These are phyloP conservation scores for Anas platyrhynchos DNA, from an alignment of 2,113 vertebrate genomes.

Conservation along the genomic window DNA sequence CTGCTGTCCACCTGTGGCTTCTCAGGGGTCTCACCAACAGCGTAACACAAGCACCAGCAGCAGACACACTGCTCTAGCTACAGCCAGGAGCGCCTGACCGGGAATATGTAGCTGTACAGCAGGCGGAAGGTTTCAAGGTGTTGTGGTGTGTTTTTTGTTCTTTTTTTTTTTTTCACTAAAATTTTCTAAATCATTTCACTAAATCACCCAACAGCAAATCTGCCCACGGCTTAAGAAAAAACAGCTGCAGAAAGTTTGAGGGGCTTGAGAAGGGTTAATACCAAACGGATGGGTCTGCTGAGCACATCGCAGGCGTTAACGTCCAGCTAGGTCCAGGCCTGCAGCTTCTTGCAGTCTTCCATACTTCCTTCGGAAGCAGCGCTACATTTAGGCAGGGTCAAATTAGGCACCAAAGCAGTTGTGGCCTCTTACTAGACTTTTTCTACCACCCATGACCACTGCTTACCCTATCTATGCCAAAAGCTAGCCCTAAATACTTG, in stretches of 20 bases:
- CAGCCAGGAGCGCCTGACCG: not conserved
- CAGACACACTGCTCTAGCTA: rapidly evolving
- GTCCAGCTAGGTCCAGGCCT: not conserved
- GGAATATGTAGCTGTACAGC: rapidly evolving
- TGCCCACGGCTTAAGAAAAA: not conserved
- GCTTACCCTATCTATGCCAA: not conserved
- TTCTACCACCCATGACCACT: not conserved
- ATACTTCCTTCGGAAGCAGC: not conserved
- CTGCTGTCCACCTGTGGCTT: rapidly evolving
- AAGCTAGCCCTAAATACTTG: not conserved
- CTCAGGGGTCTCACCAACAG: not conserved
- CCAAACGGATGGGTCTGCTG: not conserved
- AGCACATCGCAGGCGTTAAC: rapidly evolving
- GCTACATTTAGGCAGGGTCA: too few relatives aligned
- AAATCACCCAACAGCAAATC: not conserved
- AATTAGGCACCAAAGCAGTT: not conserved
- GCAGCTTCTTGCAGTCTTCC: not conserved
- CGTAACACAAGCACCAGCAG: not conserved
- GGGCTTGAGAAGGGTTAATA: not conserved
- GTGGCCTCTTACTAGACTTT: not conserved
- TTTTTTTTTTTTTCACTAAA: not conserved
- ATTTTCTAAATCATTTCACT: too few relatives aligned
- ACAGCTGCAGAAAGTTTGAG: not conserved
- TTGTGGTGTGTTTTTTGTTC: too few relatives aligned
- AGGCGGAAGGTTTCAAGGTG: not conserved